Base-by-base conservation (phyloP, 2,113 vertebrate genomes). In the Odontophorus gujanensis region DNA sequence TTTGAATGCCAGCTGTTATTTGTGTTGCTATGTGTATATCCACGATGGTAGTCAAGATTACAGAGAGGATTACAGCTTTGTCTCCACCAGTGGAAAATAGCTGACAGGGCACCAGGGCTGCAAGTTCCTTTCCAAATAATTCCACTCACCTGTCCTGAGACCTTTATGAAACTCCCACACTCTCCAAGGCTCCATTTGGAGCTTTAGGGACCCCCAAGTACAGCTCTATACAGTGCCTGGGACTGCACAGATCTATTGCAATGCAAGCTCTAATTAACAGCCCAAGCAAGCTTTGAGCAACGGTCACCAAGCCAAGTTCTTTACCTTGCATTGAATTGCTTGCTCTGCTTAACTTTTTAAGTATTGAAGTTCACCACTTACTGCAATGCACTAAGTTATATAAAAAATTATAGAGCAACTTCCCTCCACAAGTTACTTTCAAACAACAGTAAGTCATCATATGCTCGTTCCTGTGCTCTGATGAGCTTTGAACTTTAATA, bases 401-500 rank as follows among this genome's bases (percentile, higher is more conserved):
- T 42, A n/a, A 74, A 48, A 91, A 78, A 81, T 34, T 91, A 86
- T 59, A 57, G 73, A 48, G n/a, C 6, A 7, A 36, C 76, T 78
- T 14, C 45, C 30, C 8, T 66, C 36, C n/a, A 22, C 36, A 50
- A 72, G 73, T 68, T 51, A 81, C n/a, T 94, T 92, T 42, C 61
- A 48, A 85, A 81, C 68, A 92, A 72, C 43, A 93, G 32, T 24
- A 88, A 83, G 65, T 45, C 82, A 78, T 81, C 87, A 30, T 94
- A 65, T 20, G 62, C 76, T 83, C 78, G 68, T 36, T 75, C 40
- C 40, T 78, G 19, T 45, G 36, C 66, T 83, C 67, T 74, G 59
- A 88, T 48, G 36, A 88, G 92, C 63, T 87, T 79, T 86, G 87
- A 85, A 91, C 47, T 93, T 91, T 58, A 95, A 93, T 83, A 94